Evolutionary conservation across 64 coral and sea anemone genomes (phyloP).

Genomic region (Pocillopora verrucosa): DNA sequence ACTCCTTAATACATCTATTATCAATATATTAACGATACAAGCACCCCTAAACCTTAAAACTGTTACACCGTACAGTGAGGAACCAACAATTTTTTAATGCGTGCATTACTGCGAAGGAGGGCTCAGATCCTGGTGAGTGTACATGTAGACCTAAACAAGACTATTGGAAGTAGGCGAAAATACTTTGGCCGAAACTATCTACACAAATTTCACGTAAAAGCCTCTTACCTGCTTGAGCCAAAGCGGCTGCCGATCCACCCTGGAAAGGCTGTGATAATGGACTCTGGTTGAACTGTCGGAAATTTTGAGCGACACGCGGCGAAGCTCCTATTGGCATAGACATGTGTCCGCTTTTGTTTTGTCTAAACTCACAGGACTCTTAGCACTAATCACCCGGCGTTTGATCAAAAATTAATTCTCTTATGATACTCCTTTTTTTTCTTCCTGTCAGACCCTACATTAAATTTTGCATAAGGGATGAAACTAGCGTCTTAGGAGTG

Average conservation of each 20-base stretch:
- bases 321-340: slow-evolving; percentile 14
- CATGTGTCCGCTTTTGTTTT: slow-evolving; percentile 23
- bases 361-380: not conserved
- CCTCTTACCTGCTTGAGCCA: slow-evolving; percentile 37
- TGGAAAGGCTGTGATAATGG: slow-evolving; percentile 32
- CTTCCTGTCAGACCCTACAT: not conserved
- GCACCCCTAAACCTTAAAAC: no score
- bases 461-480: not conserved
- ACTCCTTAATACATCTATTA: no score
- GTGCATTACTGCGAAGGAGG: no score
- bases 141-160: not conserved
- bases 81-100: no score
- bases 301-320: slow-evolving; percentile 21
- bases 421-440: not conserved
- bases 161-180: not conserved
- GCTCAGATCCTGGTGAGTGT: no score
- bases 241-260: slow-evolving; percentile 9
- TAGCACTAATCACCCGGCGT: not conserved
- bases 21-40: no score
- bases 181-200: not conserved
- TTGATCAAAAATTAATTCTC: slow-evolving; percentile 6
- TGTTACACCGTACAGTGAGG: no score
- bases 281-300: slow-evolving; percentile 41
- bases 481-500: no score
- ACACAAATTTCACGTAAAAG: not conserved